Evolutionary conservation across 2,888 invertebrate species (phyloP), one percentile per base, ranked within the genome.

Genomic region (Dendrolimus houi): DNA sequence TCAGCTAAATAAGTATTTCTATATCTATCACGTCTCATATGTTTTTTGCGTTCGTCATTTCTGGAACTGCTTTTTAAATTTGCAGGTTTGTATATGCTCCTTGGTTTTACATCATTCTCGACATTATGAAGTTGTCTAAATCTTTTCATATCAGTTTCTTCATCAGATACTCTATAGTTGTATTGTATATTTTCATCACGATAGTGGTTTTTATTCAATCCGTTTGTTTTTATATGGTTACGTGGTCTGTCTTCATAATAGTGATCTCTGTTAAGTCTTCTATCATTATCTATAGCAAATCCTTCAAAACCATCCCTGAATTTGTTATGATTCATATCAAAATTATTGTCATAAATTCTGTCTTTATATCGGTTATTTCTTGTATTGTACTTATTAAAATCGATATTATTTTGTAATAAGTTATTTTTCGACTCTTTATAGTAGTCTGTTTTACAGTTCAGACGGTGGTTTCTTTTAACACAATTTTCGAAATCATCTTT

Each of bases 1-100:
- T 64, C 55, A 41, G 61, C 59, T 52, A 57, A 58, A 2, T 60
- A 57, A 42, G 55, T 56, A 41, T 58, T 59, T 55, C 59, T 67
- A 52, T 55, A 47, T 17, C 60, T 52, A 61, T 64, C 8, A 62
- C 60, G 41, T 59, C 58, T 40, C 41, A 63, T 55, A 56, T 62
- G 29, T 29, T 29, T 52, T 63, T 56, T 60, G 1, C 57, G 52
- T 14, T 53, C 54, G 17, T 60, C 55, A 12, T 56, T 56, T 42
- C 14, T 59, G 9, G 55, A 56, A 14, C 57, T n/a, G 7, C 13
- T 56, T 9, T 12, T 55, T 12, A 14, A 60, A 13, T 52, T 54
- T 29, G 55, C 47, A 7, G 52, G 52, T 56, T 56, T 59, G 14
- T 55, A 58, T 13, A 53, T 52, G 9, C 56, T 54, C 14, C 55